phyloP scores from a whole-genome alignment of 2,113 vertebrate genomes.

The Paradoxurus hermaphroditus region DNA sequence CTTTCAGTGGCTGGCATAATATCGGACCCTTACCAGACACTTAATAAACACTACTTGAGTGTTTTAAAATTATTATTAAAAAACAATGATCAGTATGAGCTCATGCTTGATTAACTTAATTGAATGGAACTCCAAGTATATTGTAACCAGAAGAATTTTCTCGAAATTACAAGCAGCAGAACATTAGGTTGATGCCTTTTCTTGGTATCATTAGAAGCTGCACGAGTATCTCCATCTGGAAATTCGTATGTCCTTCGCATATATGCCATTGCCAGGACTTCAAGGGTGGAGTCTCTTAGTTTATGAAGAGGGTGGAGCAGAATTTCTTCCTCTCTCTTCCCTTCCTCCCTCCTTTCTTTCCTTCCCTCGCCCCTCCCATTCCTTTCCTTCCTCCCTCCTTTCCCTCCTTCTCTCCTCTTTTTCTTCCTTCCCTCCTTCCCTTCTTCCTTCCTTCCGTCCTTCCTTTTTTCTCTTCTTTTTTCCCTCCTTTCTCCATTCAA shows the following conservation, averaged over 20 bases:
- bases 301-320: background rate
- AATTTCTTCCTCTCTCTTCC: background rate
- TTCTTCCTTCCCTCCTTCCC: fast-evolving
- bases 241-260: background rate
- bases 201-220: background rate
- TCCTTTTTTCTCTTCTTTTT: too few species aligned
- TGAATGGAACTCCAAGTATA: constrained; percentile 46
- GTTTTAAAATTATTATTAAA: constrained; percentile 49
- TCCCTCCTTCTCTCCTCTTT: fast-evolving
- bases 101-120: constrained; percentile 56
- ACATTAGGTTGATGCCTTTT: background rate
- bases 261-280: background rate
- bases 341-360: background rate
- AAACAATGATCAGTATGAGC: constrained; percentile 27
- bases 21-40: background rate
- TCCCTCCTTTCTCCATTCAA: background rate
- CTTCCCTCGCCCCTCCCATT: background rate
- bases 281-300: background rate
- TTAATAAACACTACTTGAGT: constrained; percentile 6
- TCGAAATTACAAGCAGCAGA: background rate
- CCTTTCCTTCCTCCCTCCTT: background rate
- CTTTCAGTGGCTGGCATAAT: background rate
- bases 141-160: background rate
- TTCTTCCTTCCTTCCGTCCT: background rate
- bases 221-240: background rate